Conservation (phyloP, 2,888 invertebrate genomes). For the Biston stratarius region DNA sequence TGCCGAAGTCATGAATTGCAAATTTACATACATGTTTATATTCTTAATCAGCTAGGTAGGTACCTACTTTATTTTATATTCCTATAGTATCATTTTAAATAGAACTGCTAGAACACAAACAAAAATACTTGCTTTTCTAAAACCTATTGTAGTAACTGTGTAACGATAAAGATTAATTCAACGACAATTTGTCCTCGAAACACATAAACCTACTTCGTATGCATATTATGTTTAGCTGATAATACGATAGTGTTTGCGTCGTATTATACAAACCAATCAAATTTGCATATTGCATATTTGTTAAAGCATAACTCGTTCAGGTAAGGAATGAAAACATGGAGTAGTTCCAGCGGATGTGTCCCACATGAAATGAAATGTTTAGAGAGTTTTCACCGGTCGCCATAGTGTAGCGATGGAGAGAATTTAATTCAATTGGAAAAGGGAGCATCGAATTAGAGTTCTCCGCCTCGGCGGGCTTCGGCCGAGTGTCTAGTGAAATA, state of each 20-base stretch:
- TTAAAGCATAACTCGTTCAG: conserved; percentile 29
- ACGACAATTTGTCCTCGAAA: conserved; percentile 58
- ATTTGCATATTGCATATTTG: conserved; percentile 32
- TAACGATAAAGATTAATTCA: conserved; percentile 45
- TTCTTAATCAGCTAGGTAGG: no score
- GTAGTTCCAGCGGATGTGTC: conserved; percentile 38
- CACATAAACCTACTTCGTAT: conserved; percentile 53
- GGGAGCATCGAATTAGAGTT: conserved; percentile 37
- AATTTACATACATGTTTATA: conserved; percentile 11
- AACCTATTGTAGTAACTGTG: conserved; percentile 33
- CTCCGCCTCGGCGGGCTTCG: conserved; percentile 50
- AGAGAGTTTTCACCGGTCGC: conserved; percentile 37
- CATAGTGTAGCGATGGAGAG: conserved; percentile 25
- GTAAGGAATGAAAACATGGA: conserved; percentile 28
- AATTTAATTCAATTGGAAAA: conserved; percentile 36
- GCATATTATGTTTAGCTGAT: conserved; percentile 55
- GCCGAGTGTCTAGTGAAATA: conserved; percentile 69
- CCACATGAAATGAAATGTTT: conserved; percentile 39
- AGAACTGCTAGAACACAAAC: neutral
- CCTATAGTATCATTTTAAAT: neutral
- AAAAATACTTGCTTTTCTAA: conserved; percentile 12
- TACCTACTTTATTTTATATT: neutral
- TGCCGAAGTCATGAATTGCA: neutral
- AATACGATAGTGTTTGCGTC: conserved; percentile 55
- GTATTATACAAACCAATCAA: conserved; percentile 47